phyloP scores from a whole-genome alignment of 2,888 invertebrate species.

The Melanchra persicariae region DNA sequence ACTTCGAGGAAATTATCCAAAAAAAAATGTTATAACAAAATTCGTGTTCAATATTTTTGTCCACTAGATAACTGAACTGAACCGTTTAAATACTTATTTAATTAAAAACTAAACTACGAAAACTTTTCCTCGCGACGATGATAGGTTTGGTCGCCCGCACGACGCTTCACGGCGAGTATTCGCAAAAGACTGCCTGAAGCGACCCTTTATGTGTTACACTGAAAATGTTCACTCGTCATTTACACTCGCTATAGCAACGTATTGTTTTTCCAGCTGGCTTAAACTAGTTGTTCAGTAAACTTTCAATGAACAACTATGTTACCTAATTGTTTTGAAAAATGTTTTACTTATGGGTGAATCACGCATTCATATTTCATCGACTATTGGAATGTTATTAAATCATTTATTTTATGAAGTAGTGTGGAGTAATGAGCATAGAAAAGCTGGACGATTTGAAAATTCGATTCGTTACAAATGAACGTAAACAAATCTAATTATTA shows the following conservation, averaged over 20 bases:
- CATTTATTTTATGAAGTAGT: background rate
- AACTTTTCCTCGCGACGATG: constrained; percentile 20
- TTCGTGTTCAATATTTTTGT: background rate
- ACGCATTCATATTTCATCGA: background rate
- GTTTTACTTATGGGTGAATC: background rate
- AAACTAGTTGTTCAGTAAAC: constrained; percentile 18
- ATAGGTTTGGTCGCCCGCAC: constrained; percentile 12
- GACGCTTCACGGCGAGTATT: constrained; percentile 31
- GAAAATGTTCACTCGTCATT: constrained; percentile 12
- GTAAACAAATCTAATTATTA: background rate
- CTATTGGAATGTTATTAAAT: background rate
- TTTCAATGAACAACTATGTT: background rate
- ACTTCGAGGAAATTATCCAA: constrained; percentile 7
- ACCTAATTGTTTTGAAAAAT: background rate
- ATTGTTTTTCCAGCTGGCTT: constrained; percentile 33
- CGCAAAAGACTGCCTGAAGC: constrained; percentile 42
- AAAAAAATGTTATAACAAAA: constrained; percentile 5
- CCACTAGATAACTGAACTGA: background rate
- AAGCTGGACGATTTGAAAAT: background rate
- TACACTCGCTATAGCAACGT: background rate
- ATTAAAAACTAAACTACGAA: background rate
- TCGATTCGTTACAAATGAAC: background rate
- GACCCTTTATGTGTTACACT: constrained; percentile 26
- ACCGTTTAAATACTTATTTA: background rate
- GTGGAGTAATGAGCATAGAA: background rate